Evolutionary conservation across 2,113 vertebrate species (phyloP).

Genomic region (Lichenostomus cassidix): DNA sequence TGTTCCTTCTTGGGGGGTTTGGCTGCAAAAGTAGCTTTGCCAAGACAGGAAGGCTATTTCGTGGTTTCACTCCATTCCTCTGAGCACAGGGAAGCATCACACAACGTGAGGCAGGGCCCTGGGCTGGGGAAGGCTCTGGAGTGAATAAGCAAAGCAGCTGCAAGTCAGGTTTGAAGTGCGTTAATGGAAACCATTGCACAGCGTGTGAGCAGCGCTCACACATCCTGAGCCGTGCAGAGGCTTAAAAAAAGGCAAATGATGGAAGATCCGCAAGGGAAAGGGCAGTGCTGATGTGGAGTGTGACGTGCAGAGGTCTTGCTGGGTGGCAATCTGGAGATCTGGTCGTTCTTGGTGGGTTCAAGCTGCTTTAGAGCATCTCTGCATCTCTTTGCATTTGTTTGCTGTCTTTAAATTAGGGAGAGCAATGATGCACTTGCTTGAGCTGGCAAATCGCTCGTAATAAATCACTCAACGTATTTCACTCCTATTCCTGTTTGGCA

Average conservation of each 20-base stretch:
- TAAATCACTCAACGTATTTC: constrained; percentile 40
- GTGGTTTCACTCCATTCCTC: not conserved
- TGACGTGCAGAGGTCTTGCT: not conserved
- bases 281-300: not conserved
- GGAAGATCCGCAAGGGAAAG: not conserved
- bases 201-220: not conserved
- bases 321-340: not conserved
- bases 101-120: not conserved
- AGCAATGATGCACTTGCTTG: not conserved
- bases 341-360: not conserved
- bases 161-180: constrained; percentile 4
- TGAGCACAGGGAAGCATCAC: not conserved
- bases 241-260: not conserved
- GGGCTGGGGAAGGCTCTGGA: not conserved
- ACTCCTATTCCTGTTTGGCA: constrained; percentile 52
- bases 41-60: not conserved
- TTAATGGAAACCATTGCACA: not conserved
- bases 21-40: not conserved
- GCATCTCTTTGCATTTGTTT: not conserved
- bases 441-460: constrained; percentile 35
- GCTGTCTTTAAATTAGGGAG: not conserved
- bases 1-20: not conserved
- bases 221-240: not conserved
- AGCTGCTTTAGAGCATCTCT: not conserved
- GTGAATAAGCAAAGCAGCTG: constrained; percentile 39